These are phyloP conservation scores for Leptopilina clavipes DNA, from an alignment of 1,140 invertebrate genomes.

Conservation along the genomic window DNA sequence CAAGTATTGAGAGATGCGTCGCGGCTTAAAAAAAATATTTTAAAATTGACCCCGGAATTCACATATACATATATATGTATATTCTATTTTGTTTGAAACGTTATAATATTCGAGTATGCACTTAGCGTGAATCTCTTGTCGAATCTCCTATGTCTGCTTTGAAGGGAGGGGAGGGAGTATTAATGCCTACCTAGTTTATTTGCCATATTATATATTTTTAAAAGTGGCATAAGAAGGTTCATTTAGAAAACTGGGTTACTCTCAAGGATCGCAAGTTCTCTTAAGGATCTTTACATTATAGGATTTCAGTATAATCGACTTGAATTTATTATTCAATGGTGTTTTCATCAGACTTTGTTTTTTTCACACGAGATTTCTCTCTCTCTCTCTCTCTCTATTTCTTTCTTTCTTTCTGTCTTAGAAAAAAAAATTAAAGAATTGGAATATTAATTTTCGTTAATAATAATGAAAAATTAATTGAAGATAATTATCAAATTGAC, in stretches of 20 bases:
- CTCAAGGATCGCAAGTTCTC: background rate
- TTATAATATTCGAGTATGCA: conserved; percentile 63
- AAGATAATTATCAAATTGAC: too few relatives aligned
- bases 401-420: too few relatives aligned
- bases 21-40: conserved; percentile 68
- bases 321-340: background rate
- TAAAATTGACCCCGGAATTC: conserved; percentile 32
- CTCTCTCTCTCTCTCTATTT: too few relatives aligned
- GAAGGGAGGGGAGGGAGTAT: background rate
- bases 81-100: conserved; percentile 40
- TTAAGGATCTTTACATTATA: conserved; percentile 11
- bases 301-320: background rate
- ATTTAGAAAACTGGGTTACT: conserved; percentile 30
- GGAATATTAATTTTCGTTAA: too few relatives aligned
- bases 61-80: too few relatives aligned
- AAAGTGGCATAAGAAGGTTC: conserved; percentile 15
- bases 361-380: too few relatives aligned
- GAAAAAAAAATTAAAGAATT: too few relatives aligned
- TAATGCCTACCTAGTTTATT: conserved; percentile 34
- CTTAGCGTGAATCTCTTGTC: conserved; percentile 49
- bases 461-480: too few relatives aligned
- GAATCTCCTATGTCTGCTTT: conserved; percentile 36
- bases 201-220: background rate
- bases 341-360: background rate
- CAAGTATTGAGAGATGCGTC: conserved; percentile 62